Base-by-base conservation (phyloP, 1,140 invertebrate species). In the Sesamia nonagrioides region DNA sequence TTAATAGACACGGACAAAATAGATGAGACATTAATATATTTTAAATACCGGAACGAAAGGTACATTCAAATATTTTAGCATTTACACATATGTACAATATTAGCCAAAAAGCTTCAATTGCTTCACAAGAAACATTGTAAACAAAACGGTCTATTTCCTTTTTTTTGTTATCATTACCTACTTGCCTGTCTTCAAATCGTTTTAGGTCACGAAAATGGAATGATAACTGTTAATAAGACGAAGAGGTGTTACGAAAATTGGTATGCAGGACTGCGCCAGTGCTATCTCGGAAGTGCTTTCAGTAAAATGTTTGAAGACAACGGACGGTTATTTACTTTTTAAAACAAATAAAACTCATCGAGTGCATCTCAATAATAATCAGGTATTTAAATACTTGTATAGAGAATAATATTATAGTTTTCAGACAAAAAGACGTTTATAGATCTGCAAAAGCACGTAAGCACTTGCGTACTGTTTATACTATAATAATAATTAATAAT, bases 1-100 rank as follows among this genome's bases (percentile, higher is more conserved):
- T 60, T 50, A 75, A 63, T 61, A 48, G 58, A 18, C 21, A 17
- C 18, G 7, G 42, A 75, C 15, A 75, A 56, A 18, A 58, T 40
- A 42, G 15, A 27, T 15, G 18, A 8, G 15, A 48, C 9, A 27
- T n/a, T 68, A 27, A 68, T 27, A 63, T 40, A 63, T 42, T 42
- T 50, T 48, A 27, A 50, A 68, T 9, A 2, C 15, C 1, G 15
- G n/a, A n/a, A n/a, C n/a, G n/a, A n/a, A n/a, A n/a, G n/a, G n/a
- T n/a, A n/a, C n/a, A n/a, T n/a, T n/a, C n/a, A 68, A 48, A 63
- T 40, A 63, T 42, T 42, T 50, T 48, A 27, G 33, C 48, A 11
- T 6, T 6, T 6, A 15, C 7, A 5, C 37, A 37, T 37, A 37
- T n/a, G 37, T 37, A 37, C 7, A 37, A 37, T 37, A 5, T 37